These are phyloP conservation scores for Protonibea diacanthus DNA, from an alignment of 2,797 vertebrate species.

Conservation along the genomic window DNA sequence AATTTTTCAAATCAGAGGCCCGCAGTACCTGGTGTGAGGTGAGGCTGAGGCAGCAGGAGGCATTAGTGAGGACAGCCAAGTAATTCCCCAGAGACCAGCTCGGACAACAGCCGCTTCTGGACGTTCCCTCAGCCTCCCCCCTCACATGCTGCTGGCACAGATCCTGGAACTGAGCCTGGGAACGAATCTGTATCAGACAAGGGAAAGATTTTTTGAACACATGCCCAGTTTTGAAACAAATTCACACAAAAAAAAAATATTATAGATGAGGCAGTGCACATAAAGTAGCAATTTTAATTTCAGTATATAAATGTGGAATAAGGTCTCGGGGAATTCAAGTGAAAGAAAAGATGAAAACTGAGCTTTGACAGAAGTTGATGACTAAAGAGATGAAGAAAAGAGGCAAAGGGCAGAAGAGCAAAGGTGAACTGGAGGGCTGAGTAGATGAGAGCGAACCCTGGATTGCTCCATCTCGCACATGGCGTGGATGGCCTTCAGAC, in stretches of 20 bases:
- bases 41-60: conserved; percentile 93
- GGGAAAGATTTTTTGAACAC: conserved; percentile 48
- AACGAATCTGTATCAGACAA: conserved; percentile 89
- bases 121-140: conserved; percentile 64
- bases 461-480: conserved; percentile 98
- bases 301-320: neutral
- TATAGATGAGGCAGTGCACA: conserved; percentile 22
- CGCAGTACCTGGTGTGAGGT: conserved; percentile 87
- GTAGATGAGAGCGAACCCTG: conserved; percentile 86
- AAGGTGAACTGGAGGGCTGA: conserved; percentile 26
- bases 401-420: neutral
- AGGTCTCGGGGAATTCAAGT: neutral
- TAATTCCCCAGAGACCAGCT: conserved; percentile 99
- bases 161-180: conserved; percentile 90
- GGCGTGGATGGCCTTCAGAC: conserved; percentile 94
- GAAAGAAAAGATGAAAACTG: neutral
- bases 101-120: conserved; percentile 91
- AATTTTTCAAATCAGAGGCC: conserved; percentile 17
- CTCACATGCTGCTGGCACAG: conserved; percentile 90
- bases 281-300: conserved; percentile 13
- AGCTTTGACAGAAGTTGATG: conserved; percentile 24
- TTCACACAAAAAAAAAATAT: conserved; percentile 1
- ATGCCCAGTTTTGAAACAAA: conserved; percentile 46
- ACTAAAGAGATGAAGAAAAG: conserved; percentile 10
- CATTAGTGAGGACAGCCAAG: conserved; percentile 93